These are phyloP conservation scores for Paracanthobrama guichenoti DNA, from an alignment of 2,113 vertebrate genomes.

Conservation along the genomic window DNA sequence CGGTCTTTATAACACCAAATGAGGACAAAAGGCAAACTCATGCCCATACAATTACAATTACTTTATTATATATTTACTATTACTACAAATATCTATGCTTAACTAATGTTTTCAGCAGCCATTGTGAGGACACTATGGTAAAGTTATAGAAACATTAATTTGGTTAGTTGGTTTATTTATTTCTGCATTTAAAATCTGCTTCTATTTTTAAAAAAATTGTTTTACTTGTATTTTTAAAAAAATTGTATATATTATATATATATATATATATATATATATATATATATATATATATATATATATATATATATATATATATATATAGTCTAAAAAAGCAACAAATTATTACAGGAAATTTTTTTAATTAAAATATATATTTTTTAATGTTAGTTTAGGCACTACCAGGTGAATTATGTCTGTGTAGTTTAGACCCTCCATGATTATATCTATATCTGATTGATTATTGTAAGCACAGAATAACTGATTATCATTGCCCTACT, in stretches of 20 bases:
- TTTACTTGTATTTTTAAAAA: no score
- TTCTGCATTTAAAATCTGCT: background rate
- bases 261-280: no score
- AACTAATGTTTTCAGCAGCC: background rate
- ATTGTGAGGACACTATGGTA: background rate
- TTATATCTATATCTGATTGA: background rate
- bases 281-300: no score
- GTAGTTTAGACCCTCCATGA: background rate
- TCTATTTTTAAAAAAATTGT: background rate
- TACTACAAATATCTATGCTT: no score
- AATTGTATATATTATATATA: no score
- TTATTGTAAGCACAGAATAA: background rate
- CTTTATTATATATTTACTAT: no score
- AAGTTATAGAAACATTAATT: background rate
- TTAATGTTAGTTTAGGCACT: background rate
- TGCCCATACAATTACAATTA: no score
- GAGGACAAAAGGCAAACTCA: slow-evolving; percentile 28
- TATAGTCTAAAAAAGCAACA: no score
- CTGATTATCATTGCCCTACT: background rate
- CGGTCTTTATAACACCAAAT: background rate
- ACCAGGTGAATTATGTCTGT: background rate
- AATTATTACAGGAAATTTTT: no score
- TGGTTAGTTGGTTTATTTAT: background rate
- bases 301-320: no score
- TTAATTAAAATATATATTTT: background rate